Evolutionary conservation across 2,888 invertebrate species (phyloP).

Genomic region (Aricia artaxerxes): DNA sequence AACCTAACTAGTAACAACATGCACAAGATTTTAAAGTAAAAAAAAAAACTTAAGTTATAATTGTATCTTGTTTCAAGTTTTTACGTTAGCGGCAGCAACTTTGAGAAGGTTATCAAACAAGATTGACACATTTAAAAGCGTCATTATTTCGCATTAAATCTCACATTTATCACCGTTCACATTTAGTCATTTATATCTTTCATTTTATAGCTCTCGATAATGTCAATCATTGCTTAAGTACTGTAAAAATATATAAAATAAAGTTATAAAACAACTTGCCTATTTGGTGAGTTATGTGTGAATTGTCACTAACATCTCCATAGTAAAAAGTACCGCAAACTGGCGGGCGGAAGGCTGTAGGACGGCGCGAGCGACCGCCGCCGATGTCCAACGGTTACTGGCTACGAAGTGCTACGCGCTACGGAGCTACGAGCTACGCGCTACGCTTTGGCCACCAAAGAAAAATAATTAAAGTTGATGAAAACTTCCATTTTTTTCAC

Average conservation of each 20-base stretch:
- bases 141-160: constrained; percentile 12
- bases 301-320: constrained; percentile 28
- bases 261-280: constrained; percentile 21
- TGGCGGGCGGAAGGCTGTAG: constrained; percentile 44
- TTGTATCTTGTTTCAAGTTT: background rate
- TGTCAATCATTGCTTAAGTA: background rate
- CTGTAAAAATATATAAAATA: background rate
- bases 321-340: constrained; percentile 33
- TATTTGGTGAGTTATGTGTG: background rate
- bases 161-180: constrained; percentile 19
- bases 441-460: background rate
- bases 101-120: background rate
- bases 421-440: constrained; percentile 1
- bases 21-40: too few species aligned
- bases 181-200: background rate
- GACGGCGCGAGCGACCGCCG: constrained; percentile 62
- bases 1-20: too few species aligned
- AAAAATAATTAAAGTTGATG: constrained; percentile 8
- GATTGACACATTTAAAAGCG: background rate
- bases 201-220: constrained; percentile 20
- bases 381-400: constrained; percentile 49
- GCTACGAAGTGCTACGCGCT: constrained; percentile 41
- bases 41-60: too few species aligned
- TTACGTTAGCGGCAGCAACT: background rate
- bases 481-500: background rate